Evolutionary conservation across 1,140 invertebrate species (phyloP).

Genomic region (Magallana angulata): DNA sequence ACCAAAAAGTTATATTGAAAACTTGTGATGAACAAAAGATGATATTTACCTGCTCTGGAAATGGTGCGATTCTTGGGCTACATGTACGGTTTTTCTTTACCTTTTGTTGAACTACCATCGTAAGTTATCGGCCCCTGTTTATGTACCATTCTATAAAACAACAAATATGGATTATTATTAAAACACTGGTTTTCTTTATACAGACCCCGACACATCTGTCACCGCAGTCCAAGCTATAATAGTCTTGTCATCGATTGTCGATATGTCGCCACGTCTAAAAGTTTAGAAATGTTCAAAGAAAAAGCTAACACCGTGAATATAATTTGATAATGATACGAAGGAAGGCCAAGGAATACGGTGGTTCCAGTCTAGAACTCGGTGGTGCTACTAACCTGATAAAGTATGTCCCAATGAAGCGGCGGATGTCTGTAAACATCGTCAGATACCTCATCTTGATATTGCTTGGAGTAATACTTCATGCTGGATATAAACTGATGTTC

Average conservation of each 20-base stretch:
- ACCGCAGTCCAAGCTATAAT: neutral
- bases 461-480: constrained; percentile 41
- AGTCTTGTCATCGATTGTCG: neutral
- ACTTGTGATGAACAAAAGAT: too few relatives aligned
- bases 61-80: too few relatives aligned
- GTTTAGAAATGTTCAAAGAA: neutral
- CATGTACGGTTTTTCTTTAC: too few relatives aligned
- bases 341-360: constrained; percentile 33
- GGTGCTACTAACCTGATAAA: constrained; percentile 29
- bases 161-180: neutral
- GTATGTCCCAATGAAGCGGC: constrained; percentile 46
- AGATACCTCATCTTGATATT: constrained; percentile 54
- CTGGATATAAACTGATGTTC: constrained; percentile 41
- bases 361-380: constrained; percentile 51
- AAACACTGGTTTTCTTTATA: neutral
- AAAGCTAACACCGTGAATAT: neutral
- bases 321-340: constrained; percentile 48
- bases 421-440: constrained; percentile 44
- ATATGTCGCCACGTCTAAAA: neutral
- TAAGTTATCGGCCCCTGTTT: too few relatives aligned
- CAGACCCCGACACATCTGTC: neutral
- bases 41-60: too few relatives aligned
- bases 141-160: too few relatives aligned
- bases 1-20: too few relatives aligned
- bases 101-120: too few relatives aligned